Evolutionary conservation across 2,888 invertebrate species (phyloP).

Genomic region (Empis livida): DNA sequence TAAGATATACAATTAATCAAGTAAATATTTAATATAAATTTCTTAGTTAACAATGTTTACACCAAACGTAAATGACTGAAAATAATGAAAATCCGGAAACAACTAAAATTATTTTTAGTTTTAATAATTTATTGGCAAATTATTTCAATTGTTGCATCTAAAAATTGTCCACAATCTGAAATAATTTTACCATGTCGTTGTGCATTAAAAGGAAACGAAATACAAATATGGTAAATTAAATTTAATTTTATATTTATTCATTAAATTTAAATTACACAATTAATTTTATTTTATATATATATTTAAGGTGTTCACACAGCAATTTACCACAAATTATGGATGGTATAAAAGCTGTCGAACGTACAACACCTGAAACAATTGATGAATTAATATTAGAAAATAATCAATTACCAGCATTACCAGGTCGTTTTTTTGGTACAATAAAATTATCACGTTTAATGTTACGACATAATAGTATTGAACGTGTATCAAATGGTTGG

Average conservation of each 20-base stretch:
- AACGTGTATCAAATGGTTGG: conserved; percentile 71
- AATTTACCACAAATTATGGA: conserved; percentile 64
- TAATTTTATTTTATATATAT: background rate
- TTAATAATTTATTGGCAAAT: conserved; percentile 4
- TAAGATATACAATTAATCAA: too few relatives aligned
- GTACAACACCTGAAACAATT: conserved; percentile 53
- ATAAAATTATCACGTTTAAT: conserved; percentile 64
- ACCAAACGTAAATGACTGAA: conserved; percentile 6
- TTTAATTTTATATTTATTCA: background rate
- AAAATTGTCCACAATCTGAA: conserved; percentile 59
- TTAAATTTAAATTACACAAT: background rate
- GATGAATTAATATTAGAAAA: conserved; percentile 81
- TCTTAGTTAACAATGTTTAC: conserved; percentile 2
- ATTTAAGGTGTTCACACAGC: conserved; percentile 82
- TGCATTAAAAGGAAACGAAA: conserved; percentile 59
- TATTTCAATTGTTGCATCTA: conserved; percentile 9
- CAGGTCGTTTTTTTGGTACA: conserved; percentile 65
- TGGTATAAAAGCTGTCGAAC: conserved; percentile 53
- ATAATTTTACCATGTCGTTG: conserved; percentile 72
- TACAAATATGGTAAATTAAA: conserved; percentile 72
- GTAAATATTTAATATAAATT: background rate
- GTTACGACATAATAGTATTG: conserved; percentile 70
- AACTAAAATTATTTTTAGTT: conserved; percentile 1
- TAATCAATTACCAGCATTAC: conserved; percentile 72
- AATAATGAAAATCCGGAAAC: conserved; percentile 4